Evolutionary conservation across 2,888 invertebrate species (phyloP), one percentile per base, ranked within the genome.

Genomic region (Cremastobaeus sp.): DNA sequence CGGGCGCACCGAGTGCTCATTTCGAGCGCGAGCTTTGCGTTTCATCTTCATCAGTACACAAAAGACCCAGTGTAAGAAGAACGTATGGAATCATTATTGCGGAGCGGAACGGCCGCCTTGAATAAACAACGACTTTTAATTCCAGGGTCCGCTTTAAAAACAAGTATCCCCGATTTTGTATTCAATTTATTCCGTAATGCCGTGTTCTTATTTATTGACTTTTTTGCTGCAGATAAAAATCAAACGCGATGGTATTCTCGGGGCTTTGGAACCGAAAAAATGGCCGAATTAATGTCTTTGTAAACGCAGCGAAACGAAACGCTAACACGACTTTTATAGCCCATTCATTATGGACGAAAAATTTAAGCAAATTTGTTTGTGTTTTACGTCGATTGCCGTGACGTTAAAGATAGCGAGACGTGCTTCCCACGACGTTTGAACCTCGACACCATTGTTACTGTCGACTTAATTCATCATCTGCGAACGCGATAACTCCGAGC

Each of bases 401-500:
- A 20, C 39, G 41, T 70, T 69, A 69, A 54, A 20, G 37, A 69
- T 62, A 9, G 21, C 35, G 18, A 43, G 39, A 70, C 70, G 70
- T 70, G 70, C 57, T 28, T 57, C 21, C 43, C 28, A 8, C 20
- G 70, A 57, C 64, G 20, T 41, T 57, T 37, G n/a, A 37, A 52
- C 43, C 30, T 20, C 32, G 20, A n/a, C n/a, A 12, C 3, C 37
- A 57, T 64, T 57, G 43, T 43, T 43, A 30, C 57, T 17, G 35
- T 18, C 45, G 50, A 39, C 37, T 71, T 71, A 71, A 71, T 71
- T 71, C 70, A 57, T 71, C 70, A 57, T 57, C 43, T 48, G 48
- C 43, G 64, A 57, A 50, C 30, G 34, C 55, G 70, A 55, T 71
- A 64, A 71, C 57, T 62, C 45, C 34, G 35, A 25, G 41, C 57